phyloP scores from a whole-genome alignment of 1,140 invertebrate species.

The Brachionus paranguensis region DNA sequence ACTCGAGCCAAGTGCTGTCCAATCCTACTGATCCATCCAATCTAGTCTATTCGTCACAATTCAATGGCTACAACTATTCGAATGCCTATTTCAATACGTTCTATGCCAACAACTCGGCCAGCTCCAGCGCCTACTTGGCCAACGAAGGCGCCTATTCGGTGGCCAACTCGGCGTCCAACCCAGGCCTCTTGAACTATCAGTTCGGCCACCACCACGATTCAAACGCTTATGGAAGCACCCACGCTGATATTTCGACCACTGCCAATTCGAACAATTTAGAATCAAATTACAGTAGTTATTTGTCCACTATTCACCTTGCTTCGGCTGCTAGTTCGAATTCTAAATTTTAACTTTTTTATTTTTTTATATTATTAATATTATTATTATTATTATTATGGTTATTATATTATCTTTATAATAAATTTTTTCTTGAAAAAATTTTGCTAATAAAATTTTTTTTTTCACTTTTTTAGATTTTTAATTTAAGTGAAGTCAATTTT shows the following conservation, averaged over 20 bases:
- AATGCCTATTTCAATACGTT: conserved; percentile 18
- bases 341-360: not conserved
- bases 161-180: not conserved
- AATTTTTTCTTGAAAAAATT: too few species aligned
- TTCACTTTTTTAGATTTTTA: not conserved
- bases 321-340: not conserved
- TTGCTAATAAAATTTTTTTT: too few species aligned
- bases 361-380: too few species aligned
- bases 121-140: not conserved
- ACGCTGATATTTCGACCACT: not conserved
- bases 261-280: not conserved
- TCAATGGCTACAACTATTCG: not conserved
- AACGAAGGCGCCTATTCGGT: not conserved
- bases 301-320: not conserved
- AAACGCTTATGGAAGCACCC: not conserved
- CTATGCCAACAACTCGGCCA: not conserved
- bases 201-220: not conserved
- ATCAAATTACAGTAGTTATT: not conserved
- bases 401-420: too few species aligned
- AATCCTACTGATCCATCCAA: not conserved
- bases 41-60: not conserved
- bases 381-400: too few species aligned
- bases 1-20: not conserved
- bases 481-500: not conserved
- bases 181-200: not conserved